A percentile compares a stretch with the other conserved stretches of the same genome.
These are phyloP conservation scores for Meiosimyza platycephala DNA, from an alignment of 2,888 invertebrate genomes.

Conservation along the genomic window DNA sequence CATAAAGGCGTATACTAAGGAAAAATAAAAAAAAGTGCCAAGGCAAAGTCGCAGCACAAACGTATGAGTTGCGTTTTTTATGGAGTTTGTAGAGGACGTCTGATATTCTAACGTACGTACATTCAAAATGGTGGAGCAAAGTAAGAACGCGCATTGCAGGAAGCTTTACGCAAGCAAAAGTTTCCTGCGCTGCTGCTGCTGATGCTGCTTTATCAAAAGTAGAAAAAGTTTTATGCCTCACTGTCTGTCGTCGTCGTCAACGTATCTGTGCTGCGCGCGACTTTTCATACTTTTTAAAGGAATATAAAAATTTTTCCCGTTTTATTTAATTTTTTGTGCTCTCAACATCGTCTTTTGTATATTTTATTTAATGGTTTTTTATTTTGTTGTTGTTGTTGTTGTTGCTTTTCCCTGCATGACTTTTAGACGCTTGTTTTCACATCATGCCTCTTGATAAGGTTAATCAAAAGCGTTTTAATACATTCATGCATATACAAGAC, in stretches of 20 bases:
- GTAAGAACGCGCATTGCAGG: background rate
- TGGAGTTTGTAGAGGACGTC: background rate
- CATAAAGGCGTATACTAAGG: background rate
- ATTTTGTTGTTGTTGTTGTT: background rate
- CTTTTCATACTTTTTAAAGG: no score
- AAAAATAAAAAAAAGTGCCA: background rate
- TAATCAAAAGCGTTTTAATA: constrained; percentile 63
- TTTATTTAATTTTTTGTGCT: no score
- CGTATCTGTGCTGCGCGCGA: background rate
- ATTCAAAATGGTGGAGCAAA: background rate
- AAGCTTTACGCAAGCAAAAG: constrained; percentile 10
- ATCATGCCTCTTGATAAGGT: constrained; percentile 58
- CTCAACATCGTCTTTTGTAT: no score
- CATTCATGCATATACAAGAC: constrained; percentile 51
- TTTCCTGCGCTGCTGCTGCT: constrained; percentile 8
- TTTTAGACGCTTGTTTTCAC: constrained; percentile 7
- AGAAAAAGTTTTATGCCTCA: constrained; percentile 20
- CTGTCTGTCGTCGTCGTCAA: background rate
- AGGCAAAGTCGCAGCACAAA: background rate
- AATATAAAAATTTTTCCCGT: no score
- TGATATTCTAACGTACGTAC: background rate
- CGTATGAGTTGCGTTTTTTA: background rate
- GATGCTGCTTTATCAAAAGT: constrained; percentile 15
- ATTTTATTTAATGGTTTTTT: background rate
- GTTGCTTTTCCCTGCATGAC: constrained; percentile 1